Percentiles rank a stretch among this genome's conserved stretches.
phyloP scores from a whole-genome alignment of 2,888 invertebrate genomes.

The Caenorhabditis sulstoni region DNA sequence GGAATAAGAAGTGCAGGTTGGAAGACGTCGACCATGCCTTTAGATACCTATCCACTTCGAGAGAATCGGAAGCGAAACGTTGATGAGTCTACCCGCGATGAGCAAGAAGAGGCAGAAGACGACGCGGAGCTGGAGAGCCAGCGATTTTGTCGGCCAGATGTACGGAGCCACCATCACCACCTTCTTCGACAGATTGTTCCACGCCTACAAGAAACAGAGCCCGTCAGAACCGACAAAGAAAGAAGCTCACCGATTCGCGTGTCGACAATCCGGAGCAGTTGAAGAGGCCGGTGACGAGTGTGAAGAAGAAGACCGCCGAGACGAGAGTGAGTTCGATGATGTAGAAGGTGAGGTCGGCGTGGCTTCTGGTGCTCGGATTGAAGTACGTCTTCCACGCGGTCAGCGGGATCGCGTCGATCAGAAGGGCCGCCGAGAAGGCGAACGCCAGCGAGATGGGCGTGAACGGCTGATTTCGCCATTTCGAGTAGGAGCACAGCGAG shows the following conservation, averaged over 20 bases:
- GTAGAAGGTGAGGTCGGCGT: constrained; percentile 68
- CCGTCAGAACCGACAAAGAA: too few species aligned
- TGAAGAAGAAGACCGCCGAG: constrained; percentile 44
- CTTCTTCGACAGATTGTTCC: constrained; percentile 72
- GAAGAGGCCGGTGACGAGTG: constrained; percentile 41
- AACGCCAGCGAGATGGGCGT: constrained; percentile 62
- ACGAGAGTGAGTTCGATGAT: constrained; percentile 60
- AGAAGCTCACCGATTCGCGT: constrained; percentile 30
- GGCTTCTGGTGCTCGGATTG: constrained; percentile 23
- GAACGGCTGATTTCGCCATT: constrained; percentile 54
- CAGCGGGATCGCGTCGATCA: constrained; percentile 63
- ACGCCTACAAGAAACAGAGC: constrained; percentile 57
- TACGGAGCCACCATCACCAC: constrained; percentile 84
- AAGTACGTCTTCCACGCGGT: constrained; percentile 63
- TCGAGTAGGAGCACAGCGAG: constrained; percentile 55
- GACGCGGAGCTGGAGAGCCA: constrained; percentile 88
- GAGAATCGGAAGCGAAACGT: constrained; percentile 93
- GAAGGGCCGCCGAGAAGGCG: constrained; percentile 49
- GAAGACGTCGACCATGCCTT: constrained; percentile 85
- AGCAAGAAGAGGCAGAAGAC: constrained; percentile 89
- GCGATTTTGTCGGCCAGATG: constrained; percentile 90
- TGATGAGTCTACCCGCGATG: constrained; percentile 88
- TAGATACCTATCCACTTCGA: constrained; percentile 92
- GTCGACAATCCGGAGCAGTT: constrained; percentile 21
- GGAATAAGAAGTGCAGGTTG: constrained; percentile 75